Percentiles rank a stretch among this genome's conserved stretches.
These are phyloP conservation scores for Vanacampus margaritifer DNA, from an alignment of 2,113 vertebrate species.

Conservation along the genomic window DNA sequence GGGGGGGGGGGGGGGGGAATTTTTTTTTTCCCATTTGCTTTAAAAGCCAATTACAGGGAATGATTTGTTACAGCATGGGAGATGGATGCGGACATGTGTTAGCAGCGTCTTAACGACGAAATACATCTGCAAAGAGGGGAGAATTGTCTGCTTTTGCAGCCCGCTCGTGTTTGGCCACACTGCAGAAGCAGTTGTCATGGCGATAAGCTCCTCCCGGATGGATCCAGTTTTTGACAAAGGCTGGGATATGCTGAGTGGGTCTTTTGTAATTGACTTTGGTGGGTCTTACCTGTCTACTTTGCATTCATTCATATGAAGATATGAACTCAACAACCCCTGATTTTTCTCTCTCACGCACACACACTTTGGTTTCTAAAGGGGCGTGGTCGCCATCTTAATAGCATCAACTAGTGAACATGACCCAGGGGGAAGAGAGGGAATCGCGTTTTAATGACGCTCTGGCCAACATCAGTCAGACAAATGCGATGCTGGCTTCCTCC, in stretches of 20 bases:
- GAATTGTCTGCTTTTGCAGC: slow-evolving; percentile 37
- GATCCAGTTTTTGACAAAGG: slow-evolving; percentile 62
- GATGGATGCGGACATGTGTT: slow-evolving; percentile 20
- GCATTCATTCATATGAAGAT: neutral
- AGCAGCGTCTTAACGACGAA: slow-evolving; percentile 28
- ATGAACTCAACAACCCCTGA: fast-evolving
- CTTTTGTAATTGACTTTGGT: slow-evolving; percentile 36
- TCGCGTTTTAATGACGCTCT: slow-evolving; percentile 45
- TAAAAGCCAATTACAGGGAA: slow-evolving; percentile 10
- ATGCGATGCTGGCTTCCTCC: slow-evolving; percentile 48
- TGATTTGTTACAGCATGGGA: slow-evolving; percentile 17
- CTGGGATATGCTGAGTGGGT: slow-evolving; percentile 62
- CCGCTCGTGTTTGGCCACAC: slow-evolving; percentile 49
- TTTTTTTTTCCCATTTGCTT: too few species aligned
- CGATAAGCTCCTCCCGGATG: slow-evolving; percentile 59
- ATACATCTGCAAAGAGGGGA: slow-evolving; percentile 27
- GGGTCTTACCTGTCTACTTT: slow-evolving; percentile 45
- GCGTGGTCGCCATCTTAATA: slow-evolving; percentile 35
- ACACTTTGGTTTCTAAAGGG: slow-evolving; percentile 26
- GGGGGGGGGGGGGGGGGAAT: too few species aligned
- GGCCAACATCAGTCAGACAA: slow-evolving; percentile 58
- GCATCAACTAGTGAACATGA: slow-evolving; percentile 58
- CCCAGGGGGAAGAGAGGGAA: slow-evolving; percentile 27
- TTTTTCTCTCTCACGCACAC: neutral
- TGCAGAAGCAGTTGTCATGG: slow-evolving; percentile 70